Conservation (phyloP, 2,797 vertebrate species). For the Gorsachius magnificus region DNA sequence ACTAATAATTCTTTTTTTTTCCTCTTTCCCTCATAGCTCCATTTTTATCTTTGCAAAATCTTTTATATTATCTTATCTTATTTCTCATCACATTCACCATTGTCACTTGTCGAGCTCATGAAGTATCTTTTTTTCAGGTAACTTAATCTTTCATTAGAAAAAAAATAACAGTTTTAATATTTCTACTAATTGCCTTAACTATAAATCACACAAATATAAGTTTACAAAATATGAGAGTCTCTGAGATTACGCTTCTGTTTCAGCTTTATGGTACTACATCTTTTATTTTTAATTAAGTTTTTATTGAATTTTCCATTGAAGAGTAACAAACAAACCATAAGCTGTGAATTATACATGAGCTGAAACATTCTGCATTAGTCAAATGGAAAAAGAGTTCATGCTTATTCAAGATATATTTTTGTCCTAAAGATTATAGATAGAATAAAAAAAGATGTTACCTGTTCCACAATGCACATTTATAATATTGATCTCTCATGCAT, state of each 20-base stretch:
- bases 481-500: neutral
- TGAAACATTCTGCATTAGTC: neutral
- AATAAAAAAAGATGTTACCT: neutral
- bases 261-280: neutral
- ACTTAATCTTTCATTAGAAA: neutral
- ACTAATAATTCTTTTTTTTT: conserved; percentile 17
- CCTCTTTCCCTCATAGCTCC: neutral
- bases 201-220: neutral
- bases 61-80: neutral
- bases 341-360: neutral
- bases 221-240: neutral
- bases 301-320: conserved; percentile 39
- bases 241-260: conserved; percentile 6
- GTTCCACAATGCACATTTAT: neutral
- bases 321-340: neutral
- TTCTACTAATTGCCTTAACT: neutral
- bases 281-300: conserved; percentile 51
- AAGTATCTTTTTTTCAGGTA: conserved; percentile 10
- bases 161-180: neutral
- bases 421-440: neutral
- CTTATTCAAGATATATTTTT: neutral
- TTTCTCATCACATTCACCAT: neutral
- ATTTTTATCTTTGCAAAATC: conserved; percentile 4
- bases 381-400: neutral
- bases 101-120: neutral